These are phyloP conservation scores for Pomacea canaliculata DNA, from an alignment of 2,888 invertebrate species.

Conservation along the genomic window DNA sequence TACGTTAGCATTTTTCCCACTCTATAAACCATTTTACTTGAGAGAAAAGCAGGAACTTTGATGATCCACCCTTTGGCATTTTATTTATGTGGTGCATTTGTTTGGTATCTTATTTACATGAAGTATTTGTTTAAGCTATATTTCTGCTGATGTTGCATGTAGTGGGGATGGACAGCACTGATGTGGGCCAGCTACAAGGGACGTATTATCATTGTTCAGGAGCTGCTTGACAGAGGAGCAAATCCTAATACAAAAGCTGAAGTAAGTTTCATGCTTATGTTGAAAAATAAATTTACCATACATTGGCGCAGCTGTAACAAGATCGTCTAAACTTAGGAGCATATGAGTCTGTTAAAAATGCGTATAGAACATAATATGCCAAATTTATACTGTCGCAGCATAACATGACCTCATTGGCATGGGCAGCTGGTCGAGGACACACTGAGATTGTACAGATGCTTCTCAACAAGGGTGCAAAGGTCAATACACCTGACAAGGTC, in stretches of 20 bases:
- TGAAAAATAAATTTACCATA: no score
- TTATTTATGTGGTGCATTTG: no score
- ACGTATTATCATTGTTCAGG: slow-evolving; percentile 75
- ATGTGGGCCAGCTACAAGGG: slow-evolving; percentile 99
- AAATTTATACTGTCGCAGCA: slow-evolving; percentile 74
- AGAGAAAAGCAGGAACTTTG: no score
- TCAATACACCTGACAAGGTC: slow-evolving; percentile 68
- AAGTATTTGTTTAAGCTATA: no score
- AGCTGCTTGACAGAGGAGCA: slow-evolving; percentile 87
- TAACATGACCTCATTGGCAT: slow-evolving; percentile 94
- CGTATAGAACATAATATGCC: no score
- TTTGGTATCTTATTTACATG: no score
- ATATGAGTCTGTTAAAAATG: no score
- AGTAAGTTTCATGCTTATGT: slow-evolving; percentile 65
- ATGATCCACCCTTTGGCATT: no score
- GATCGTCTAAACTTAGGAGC: no score
- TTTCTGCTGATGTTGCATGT: slow-evolving; percentile 11
- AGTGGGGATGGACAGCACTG: slow-evolving; percentile 97
- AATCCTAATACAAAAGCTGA: slow-evolving; percentile 97
- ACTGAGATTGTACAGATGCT: slow-evolving; percentile 85
- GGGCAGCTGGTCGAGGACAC: slow-evolving; percentile 94
- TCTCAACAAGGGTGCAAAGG: slow-evolving; percentile 79
- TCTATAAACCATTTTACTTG: no score
- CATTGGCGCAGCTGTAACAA: no score
- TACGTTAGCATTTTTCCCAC: no score